Base-by-base conservation (phyloP, 64 coral and sea anemone species). In the Montipora efflorescens region DNA sequence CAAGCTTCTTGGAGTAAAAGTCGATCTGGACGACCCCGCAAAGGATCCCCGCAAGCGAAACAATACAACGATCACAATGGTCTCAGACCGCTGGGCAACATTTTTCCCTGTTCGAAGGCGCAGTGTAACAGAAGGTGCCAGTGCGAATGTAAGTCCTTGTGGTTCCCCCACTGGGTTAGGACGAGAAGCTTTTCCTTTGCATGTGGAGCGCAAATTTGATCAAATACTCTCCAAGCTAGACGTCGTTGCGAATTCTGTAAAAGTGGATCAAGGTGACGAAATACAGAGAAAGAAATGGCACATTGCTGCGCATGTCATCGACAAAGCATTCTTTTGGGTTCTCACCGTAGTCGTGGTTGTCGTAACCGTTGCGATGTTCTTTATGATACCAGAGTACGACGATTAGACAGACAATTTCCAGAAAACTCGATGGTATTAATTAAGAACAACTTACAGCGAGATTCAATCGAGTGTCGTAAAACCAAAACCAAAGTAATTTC, bases 191-290 rank as follows among this genome's bases (percentile, higher is more conserved):
- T 45, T 77, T 45, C 58, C 87, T 51, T 18, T 69, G 52, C 50
- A 89, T 8, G 19, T 89, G 21, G 87, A 89, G 48, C 87, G 62
- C 15, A 93, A 88, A 57, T 66, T 93, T 10, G 92, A 93, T 46
- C 76, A 93, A 87, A 62, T 93, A 61, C 87, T 93, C 22, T 67
- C 83, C 4, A 93, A 81, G 47, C 69, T 93, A 1, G 92, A 93
- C 22, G 75, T 76, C 0, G 43, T 93, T 57, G 57, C 67, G 20
- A 82, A 81, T 46, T 80, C 76, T 11, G 28, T 88, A 47, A 73
- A 75, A 47, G 47, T 70, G 5, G 59, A 87, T 7, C 57, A 93
- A 59, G 45, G 46, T 15, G 75, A 73, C 14, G 85, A 93, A 11
- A 48, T 58, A 8, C 47, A 75, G 44, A 50, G 72, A 78, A 87